Base-by-base conservation (phyloP, 2,888 invertebrate genomes). In the Mythimna albipuncta region DNA sequence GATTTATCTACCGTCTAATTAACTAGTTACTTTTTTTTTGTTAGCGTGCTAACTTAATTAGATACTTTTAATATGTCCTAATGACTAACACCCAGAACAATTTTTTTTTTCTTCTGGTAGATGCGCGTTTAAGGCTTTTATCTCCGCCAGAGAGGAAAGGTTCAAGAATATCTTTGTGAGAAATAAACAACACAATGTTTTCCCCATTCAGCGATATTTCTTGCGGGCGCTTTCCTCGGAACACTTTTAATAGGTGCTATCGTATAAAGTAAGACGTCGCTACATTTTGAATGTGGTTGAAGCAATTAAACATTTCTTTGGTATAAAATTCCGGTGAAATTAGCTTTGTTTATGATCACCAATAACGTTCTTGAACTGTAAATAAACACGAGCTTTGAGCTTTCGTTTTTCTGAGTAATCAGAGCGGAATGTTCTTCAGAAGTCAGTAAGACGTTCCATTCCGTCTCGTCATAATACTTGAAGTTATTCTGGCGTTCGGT, bases 181-280 rank as follows among this genome's bases (percentile, higher is more conserved):
- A 59, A 44, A 82, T 66, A 82, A 77, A 82, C 57, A 77, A 58
- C 69, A 62, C 54, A 82, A 70, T 71, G 72, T 82, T 78, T 69
- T 57, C 64, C 9, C 41, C 21, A 26, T 57, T 64, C 77, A 62
- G 83, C 78, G n/a, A 57, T 58, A 67, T 78, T 78, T 64, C 55
- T 78, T 52, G n/a, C 61, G 26, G 50, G 41, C 68, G 66, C 67
- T 72, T 78, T 72, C 62, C 79, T 50, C 32, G 19, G 54, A 82
- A 47, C n/a, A 54, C 66, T 78, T 54, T 58, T 54, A 81, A 69
- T 55, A 65, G 54, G 38, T 62, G 55, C 57, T 44, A n/a, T 59
- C 38, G 41, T 59, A 61, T 55, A 61, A 58, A 67, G 16, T 63
- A 35, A 64, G 32, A 47, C 58, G 13, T 57, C 52, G 68, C 65